Base-by-base conservation (phyloP, 2,113 vertebrate species). In the Mormoops blainvillei region DNA sequence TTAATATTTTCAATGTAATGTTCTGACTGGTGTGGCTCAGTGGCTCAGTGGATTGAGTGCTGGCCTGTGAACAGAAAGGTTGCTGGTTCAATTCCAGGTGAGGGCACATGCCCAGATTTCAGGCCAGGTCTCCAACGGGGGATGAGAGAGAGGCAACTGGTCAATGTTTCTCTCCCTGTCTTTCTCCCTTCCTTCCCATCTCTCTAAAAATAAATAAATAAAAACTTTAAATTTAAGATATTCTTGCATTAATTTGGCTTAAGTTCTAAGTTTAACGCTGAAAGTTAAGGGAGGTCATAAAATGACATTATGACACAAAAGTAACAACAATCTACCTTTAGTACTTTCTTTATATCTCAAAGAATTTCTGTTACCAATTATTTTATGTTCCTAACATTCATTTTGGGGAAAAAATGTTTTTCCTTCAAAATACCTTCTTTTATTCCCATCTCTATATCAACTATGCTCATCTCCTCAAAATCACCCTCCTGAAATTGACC, bases 381-480 rank as follows among this genome's bases (percentile, higher is more conserved):
- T 67, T 92, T 95, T 61, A 95, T 67, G 41, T 68, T 87, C 78
- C 56, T 88, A 88, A 76, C 48, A 95, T 43, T 89, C n/a, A 81
- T 28, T 83, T 68, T 10, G 20, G 8, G 0, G 0, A 9, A 38
- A 76, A 83, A 31, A 36, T 6, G 19, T 38, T 87, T 76, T 92
- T 88, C 67, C 91, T 87, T 90, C 43, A 61, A 92, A 61, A 6
- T 91, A 63, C 70, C 50, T 87, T 56, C 58, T 78, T 91, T 77
- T 26, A 48, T 36, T 41, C 92, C n/a, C 2, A 48, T 5, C 9
- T 90, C 38, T 91, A 1, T 13, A 95, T 54, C 28, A 61, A 74
- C 20, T 43, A 67, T 33, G 18, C 2, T 54, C 12, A 24, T 22
- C 20, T 73, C 43, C 38, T 85, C 77, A 88, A 87, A 43, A 63